Percentiles rank a stretch among this genome's conserved stretches.
phyloP scores from a whole-genome alignment of 2,888 invertebrate genomes.

The Miltochrista miniata region DNA sequence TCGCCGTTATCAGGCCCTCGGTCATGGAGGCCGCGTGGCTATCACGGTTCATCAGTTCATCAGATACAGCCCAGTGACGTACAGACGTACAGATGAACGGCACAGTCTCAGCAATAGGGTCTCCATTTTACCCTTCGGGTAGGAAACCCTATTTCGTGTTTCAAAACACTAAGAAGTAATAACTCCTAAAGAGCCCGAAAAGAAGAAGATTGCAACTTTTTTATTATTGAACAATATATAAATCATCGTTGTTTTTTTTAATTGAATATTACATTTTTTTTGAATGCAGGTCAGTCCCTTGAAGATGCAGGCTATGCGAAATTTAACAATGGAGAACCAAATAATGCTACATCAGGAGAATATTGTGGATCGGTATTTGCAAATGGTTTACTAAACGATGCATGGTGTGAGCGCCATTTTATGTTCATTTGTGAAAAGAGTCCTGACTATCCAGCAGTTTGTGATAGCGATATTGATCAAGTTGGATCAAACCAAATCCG shows the following conservation, averaged over 20 bases:
- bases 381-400: conserved; percentile 39
- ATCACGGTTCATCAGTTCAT: no score
- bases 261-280: no score
- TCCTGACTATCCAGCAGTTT: conserved; percentile 4
- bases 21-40: no score
- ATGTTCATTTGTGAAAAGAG: conserved; percentile 13
- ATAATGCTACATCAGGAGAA: conserved; percentile 41
- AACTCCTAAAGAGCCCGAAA: no score
- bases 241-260: not conserved
- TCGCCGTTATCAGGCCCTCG: no score
- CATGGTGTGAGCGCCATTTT: conserved; percentile 32
- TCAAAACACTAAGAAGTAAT: no score
- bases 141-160: no score
- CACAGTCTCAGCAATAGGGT: no score
- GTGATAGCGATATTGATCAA: not conserved
- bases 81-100: no score
- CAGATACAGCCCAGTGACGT: no score
- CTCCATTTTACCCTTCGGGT: no score
- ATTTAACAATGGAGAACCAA: conserved; percentile 44
- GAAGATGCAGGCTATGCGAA: conserved; percentile 44
- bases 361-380: conserved; percentile 47
- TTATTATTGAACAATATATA: not conserved
- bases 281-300: conserved; percentile 43
- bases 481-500: not conserved
- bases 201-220: not conserved